Evolutionary conservation across 2,113 vertebrate genomes (phyloP).

Genomic region (Corythornis madagascariensis): DNA sequence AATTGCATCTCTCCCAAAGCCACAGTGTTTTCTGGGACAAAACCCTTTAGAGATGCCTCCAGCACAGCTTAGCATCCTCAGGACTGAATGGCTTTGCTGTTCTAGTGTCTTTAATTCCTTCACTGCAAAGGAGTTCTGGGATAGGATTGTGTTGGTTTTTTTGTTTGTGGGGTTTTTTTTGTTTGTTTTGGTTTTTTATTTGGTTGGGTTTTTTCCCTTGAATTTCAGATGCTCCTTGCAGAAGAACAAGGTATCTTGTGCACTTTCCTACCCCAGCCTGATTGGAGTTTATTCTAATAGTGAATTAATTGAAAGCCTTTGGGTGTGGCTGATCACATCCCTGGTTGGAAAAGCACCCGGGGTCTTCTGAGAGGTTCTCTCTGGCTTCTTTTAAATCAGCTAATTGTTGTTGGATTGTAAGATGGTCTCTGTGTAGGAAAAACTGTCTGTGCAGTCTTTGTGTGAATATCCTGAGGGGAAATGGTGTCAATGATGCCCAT

Average conservation of each 20-base stretch:
- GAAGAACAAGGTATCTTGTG: neutral
- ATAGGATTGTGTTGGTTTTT: neutral
- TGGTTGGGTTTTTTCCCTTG: accelerated
- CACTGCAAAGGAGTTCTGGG: neutral
- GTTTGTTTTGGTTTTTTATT: neutral
- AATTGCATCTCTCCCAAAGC: neutral
- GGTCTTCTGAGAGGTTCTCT: neutral
- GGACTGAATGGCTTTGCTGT: neutral
- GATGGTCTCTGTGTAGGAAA: neutral
- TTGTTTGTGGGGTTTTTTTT: neutral
- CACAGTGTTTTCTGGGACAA: neutral
- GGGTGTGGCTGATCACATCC: neutral
- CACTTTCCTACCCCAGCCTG: neutral
- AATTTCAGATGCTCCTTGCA: neutral
- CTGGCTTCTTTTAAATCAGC: neutral
- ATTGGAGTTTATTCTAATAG: neutral
- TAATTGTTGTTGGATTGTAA: neutral
- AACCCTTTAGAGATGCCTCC: neutral
- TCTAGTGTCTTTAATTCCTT: neutral
- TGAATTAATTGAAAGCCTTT: neutral
- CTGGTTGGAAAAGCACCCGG: neutral
- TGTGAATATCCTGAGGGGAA: neutral
- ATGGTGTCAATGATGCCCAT: accelerated
- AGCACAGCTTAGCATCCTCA: neutral
- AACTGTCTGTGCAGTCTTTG: neutral